Base-by-base conservation (phyloP, 2,888 invertebrate species). In the Pardosa pseudoannulata region DNA sequence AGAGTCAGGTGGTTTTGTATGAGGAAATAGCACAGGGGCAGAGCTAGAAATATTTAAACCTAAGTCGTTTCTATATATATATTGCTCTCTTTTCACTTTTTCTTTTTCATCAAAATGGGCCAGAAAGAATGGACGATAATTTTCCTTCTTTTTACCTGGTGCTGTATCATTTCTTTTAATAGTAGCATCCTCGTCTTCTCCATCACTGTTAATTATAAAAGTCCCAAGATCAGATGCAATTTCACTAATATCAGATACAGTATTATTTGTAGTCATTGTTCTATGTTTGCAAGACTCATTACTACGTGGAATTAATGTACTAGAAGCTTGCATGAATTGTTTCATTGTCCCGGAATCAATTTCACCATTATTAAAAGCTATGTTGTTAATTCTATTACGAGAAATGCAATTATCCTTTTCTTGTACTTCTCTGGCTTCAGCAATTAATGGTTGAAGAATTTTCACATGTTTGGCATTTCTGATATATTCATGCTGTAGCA, bases 31-130 rank as follows among this genome's bases (percentile, higher is more conserved):
- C n/a, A n/a, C n/a, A n/a, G n/a, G n/a, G 29, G 67, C 78, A 11
- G 72, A 28, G 65, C 41, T 71, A 64, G 74, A 41, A 39, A 74
- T 64, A 16, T 67, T 81, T 68, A 39, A 68, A 64, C 64, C 29
- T 50, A 50, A 72, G 46, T 72, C 79, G 23, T 68, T 70, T n/a
- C 65, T 41, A 36, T 72, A 31, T n/a, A n/a, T n/a, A n/a, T n/a
- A n/a, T 32, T 85, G 81, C 50, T 89, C 89, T 74, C 94, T 94
- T 1, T 94, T 94, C 91, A 97, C 97, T 91, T 97, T 97, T n/a
- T n/a, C n/a, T n/a, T n/a, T n/a, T n/a, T n/a, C n/a, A 91, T 98
- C 98, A 92, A 98, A 98, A 92, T 98, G 98, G 91, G 98, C 98
- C 89, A 98, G 93, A 92, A 97, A 98, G 90, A 96, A 93, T 72